Evolutionary conservation across 2,113 vertebrate genomes (phyloP).

Genomic region (Peucedramus taeniatus): DNA sequence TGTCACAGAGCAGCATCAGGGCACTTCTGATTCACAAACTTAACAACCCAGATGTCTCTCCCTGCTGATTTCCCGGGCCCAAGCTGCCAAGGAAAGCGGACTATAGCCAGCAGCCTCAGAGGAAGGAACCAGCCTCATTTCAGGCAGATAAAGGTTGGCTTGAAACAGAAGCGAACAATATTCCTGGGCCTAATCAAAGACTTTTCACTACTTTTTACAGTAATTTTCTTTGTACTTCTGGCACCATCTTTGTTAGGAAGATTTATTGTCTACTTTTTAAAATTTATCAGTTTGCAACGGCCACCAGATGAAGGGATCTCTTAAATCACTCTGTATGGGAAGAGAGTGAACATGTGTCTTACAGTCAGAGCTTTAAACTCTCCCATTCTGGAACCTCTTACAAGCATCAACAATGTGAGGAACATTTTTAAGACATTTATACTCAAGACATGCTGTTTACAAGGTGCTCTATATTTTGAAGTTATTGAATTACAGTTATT

Average conservation of each 20-base stretch:
- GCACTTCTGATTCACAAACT: not conserved
- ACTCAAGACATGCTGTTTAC: not conserved
- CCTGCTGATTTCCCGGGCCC: not conserved
- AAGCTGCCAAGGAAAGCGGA: not conserved
- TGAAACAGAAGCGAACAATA: slow-evolving; percentile 21
- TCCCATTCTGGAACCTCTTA: not conserved
- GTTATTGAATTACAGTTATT: not conserved
- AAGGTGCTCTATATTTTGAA: not conserved
- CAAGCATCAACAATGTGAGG: not conserved
- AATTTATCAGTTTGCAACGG: not conserved
- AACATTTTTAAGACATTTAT: not conserved
- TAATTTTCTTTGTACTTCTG: not conserved
- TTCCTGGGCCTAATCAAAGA: not conserved
- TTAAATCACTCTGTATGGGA: not conserved
- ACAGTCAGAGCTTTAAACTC: not conserved
- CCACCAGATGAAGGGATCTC: not conserved
- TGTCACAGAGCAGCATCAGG: not conserved
- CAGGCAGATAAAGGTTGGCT: not conserved
- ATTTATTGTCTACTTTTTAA: not conserved
- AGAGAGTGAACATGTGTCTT: not conserved
- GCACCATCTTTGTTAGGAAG: not conserved
- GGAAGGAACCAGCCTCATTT: not conserved
- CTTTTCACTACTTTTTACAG: not conserved
- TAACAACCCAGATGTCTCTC: not conserved
- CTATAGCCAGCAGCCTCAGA: not conserved